phyloP scores from a whole-genome alignment of 2,888 invertebrate species.

The Hyposoter dolosus region DNA sequence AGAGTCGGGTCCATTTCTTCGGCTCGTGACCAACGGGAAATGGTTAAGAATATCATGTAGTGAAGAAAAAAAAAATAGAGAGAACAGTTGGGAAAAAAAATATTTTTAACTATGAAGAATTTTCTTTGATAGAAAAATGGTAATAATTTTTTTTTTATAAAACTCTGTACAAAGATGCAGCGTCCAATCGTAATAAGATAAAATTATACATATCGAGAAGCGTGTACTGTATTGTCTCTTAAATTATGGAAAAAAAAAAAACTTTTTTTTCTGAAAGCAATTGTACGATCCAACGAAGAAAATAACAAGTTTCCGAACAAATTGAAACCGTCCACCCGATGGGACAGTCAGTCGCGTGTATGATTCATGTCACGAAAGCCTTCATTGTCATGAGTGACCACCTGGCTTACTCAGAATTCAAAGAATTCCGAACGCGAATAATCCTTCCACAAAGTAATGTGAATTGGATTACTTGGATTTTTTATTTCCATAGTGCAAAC shows the following conservation, averaged over 20 bases:
- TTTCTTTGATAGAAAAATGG: background rate
- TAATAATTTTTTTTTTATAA: background rate
- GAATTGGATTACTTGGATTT: slow-evolving; percentile 21
- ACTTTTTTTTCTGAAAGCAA: background rate
- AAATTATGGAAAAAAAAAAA: background rate
- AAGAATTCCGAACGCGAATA: slow-evolving; percentile 50
- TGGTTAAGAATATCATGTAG: background rate
- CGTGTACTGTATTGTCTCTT: background rate
- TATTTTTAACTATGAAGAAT: background rate
- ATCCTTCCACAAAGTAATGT: slow-evolving; percentile 7
- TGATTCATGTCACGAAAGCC: slow-evolving; percentile 60
- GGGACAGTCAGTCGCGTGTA: slow-evolving; percentile 43
- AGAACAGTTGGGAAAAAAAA: background rate
- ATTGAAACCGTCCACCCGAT: slow-evolving; percentile 28
- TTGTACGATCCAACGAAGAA: slow-evolving; percentile 11
- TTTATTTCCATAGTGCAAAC: background rate
- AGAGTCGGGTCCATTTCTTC: background rate
- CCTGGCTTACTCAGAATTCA: slow-evolving; percentile 59
- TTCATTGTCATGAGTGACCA: slow-evolving; percentile 46
- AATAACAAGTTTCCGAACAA: slow-evolving; percentile 32
- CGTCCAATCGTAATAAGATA: background rate
- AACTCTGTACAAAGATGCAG: too few species aligned
- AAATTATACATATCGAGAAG: background rate
- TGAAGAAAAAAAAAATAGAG: background rate
- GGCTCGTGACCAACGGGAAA: background rate